Percentiles rank a stretch among this genome's conserved stretches.
phyloP scores from a whole-genome alignment of 2,888 invertebrate species.

The Glyphotaelius pellucidus region DNA sequence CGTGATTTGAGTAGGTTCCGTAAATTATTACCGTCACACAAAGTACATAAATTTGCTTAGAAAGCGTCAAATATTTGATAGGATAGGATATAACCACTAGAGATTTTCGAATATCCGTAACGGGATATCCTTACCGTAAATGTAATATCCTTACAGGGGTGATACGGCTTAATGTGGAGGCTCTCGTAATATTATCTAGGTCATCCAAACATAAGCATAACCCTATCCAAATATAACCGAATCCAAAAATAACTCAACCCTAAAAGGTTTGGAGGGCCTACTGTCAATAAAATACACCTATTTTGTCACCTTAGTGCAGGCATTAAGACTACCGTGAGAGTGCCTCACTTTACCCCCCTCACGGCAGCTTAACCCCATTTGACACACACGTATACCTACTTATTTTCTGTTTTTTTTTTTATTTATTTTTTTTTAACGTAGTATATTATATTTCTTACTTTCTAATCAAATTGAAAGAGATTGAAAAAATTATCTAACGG shows the following conservation, averaged over 20 bases:
- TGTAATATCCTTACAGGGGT: background rate
- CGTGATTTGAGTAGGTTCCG: background rate
- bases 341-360: background rate
- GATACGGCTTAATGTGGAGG: background rate
- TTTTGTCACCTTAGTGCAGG: background rate
- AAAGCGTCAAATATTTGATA: background rate
- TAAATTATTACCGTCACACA: background rate
- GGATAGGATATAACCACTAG: background rate
- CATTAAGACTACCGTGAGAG: background rate
- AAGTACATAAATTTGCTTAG: background rate
- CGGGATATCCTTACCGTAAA: background rate
- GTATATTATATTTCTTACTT: no score
- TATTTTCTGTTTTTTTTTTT: no score
- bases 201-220: background rate
- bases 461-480: no score
- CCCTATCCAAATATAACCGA: background rate
- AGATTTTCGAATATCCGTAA: background rate
- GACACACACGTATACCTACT: background rate
- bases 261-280: background rate
- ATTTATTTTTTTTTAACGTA: background rate
- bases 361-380: background rate
- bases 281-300: background rate
- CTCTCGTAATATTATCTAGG: background rate
- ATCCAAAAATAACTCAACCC: constrained; percentile 2
- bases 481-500: no score